These are phyloP conservation scores for Muscina levida DNA, from an alignment of 2,888 invertebrate species.

Conservation along the genomic window DNA sequence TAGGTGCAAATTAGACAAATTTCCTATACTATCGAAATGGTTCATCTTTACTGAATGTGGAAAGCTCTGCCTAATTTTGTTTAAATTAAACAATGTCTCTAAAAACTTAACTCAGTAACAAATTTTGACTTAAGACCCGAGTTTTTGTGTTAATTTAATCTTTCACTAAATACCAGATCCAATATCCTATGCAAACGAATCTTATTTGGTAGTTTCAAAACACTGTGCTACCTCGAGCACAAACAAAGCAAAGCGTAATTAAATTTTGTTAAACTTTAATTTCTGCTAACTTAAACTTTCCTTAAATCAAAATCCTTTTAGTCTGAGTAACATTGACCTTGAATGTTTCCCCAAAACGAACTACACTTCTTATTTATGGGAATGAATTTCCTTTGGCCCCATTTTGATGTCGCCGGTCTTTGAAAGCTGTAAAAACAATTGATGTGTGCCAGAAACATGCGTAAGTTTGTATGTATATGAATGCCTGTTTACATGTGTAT, in stretches of 20 bases:
- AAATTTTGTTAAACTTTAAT: conserved; percentile 9
- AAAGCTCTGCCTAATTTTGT: too few species aligned
- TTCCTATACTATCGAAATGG: too few species aligned
- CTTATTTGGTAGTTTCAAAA: background rate
- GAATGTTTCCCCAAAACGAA: conserved; percentile 37
- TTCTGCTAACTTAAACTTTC: conserved; percentile 32
- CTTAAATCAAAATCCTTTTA: conserved; percentile 50
- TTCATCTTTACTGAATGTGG: too few species aligned
- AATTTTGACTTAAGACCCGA: too few species aligned
- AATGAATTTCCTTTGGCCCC: conserved; percentile 62
- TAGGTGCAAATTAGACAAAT: too few species aligned
- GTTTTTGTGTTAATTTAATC: too few species aligned
- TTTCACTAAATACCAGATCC: too few species aligned
- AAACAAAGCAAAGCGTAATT: conserved; percentile 1
- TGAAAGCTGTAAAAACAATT: conserved; percentile 33
- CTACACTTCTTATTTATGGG: background rate
- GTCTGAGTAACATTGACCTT: conserved; percentile 58
- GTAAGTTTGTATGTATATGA: background rate
- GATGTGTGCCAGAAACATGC: background rate
- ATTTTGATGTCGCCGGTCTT: conserved; percentile 62
- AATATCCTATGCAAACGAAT: background rate
- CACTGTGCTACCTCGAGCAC: background rate
- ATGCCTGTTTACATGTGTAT: conserved; percentile 11
- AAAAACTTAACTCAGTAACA: too few species aligned
- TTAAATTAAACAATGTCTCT: too few species aligned